These are phyloP conservation scores for Conus betulinus DNA, from an alignment of 1,140 invertebrate genomes.

Conservation along the genomic window DNA sequence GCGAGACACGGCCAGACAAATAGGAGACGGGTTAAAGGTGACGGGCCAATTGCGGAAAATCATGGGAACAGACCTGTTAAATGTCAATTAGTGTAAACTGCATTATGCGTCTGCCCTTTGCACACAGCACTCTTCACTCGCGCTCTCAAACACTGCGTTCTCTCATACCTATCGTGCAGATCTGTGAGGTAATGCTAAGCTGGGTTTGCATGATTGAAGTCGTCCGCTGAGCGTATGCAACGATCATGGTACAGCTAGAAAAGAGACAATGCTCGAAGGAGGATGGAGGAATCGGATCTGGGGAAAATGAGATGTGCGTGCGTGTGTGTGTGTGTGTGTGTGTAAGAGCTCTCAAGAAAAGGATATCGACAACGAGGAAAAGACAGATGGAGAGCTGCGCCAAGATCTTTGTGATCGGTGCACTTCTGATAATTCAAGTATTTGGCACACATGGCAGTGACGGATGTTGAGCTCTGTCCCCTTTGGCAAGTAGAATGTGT, in stretches of 20 bases:
- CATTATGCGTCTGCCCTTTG: neutral
- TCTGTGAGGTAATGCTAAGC: neutral
- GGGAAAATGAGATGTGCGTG: neutral
- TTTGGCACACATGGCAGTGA: too few relatives aligned
- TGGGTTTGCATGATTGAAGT: neutral
- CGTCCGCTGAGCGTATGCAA: too few relatives aligned
- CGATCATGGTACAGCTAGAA: too few relatives aligned
- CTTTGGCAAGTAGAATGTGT: too few relatives aligned
- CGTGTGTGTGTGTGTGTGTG: neutral
- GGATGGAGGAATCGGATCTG: too few relatives aligned
- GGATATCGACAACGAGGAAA: too few relatives aligned
- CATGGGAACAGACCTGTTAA: slow-evolving; percentile 2
- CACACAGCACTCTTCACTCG: neutral
- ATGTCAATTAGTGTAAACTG: slow-evolving; percentile 3
- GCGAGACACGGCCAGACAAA: neutral
- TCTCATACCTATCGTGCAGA: neutral
- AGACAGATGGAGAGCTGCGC: too few relatives aligned
- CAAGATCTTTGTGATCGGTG: too few relatives aligned
- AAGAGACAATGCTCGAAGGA: too few relatives aligned
- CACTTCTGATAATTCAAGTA: too few relatives aligned
- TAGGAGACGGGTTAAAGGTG: neutral
- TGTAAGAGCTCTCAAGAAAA: neutral
- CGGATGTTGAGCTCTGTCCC: too few relatives aligned
- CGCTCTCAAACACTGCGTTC: neutral
- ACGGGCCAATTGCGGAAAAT: neutral